Percentiles rank a stretch among this genome's conserved stretches.
Conservation (phyloP, 2,113 vertebrate genomes). For the Chamaea fasciata region DNA sequence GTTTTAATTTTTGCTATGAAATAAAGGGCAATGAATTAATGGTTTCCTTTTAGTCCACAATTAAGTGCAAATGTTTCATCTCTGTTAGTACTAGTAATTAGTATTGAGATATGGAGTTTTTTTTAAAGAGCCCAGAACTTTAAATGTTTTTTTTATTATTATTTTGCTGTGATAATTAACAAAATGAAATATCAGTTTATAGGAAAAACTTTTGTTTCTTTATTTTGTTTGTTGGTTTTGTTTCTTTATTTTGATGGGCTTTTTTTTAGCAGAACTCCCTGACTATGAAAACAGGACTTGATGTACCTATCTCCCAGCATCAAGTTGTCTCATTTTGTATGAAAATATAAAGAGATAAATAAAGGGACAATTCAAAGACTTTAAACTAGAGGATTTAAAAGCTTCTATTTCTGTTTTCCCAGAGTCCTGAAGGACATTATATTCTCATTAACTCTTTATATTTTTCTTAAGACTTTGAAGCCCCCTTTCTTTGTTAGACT, state of each 20-base stretch:
- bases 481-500: background rate
- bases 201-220: background rate
- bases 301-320: background rate
- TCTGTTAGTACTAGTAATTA: background rate
- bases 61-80: background rate
- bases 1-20: background rate
- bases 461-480: background rate
- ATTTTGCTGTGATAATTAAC: background rate
- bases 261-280: background rate
- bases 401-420: background rate
- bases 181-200: background rate
- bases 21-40: background rate
- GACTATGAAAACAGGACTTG: background rate
- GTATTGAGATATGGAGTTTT: fast-evolving
- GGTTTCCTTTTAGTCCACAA: background rate
- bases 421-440: background rate
- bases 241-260: background rate
- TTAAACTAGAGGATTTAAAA: background rate
- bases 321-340: background rate
- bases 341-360: background rate
- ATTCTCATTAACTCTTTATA: background rate
- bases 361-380: background rate
- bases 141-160: background rate
- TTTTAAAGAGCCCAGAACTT: background rate
- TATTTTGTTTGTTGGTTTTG: background rate